Evolutionary conservation across 2,888 invertebrate genomes (phyloP).

Genomic region (Chalcosyrphus nemorum): DNA sequence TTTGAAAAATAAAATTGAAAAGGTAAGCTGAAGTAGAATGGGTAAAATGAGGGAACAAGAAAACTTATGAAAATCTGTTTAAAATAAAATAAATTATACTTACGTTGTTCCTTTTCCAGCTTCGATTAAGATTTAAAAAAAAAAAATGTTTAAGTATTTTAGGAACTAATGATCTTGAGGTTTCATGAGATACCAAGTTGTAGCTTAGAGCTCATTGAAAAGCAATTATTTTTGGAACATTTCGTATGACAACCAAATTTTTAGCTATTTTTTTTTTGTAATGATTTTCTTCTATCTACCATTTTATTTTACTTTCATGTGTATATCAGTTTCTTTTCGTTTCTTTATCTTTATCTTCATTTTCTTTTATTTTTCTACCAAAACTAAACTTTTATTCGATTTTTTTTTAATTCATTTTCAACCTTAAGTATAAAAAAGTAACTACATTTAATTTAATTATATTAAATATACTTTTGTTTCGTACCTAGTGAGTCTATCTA

Average conservation of each 20-base stretch:
- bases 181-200: background rate
- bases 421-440: conserved; percentile 71
- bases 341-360: conserved; percentile 1
- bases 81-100: background rate
- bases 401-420: conserved; percentile 46
- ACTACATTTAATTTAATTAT: conserved; percentile 69
- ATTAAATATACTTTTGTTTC: conserved; percentile 63
- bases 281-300: conserved; percentile 60
- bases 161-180: conserved; percentile 59
- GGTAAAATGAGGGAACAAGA: background rate
- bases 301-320: conserved; percentile 8
- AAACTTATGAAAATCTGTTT: background rate
- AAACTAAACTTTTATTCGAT: conserved; percentile 39
- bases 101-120: background rate
- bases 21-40: background rate
- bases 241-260: conserved; percentile 53
- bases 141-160: conserved; percentile 6
- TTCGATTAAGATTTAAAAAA: background rate
- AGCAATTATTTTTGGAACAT: conserved; percentile 20
- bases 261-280: conserved; percentile 16
- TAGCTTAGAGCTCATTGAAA: background rate
- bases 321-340: conserved; percentile 1
- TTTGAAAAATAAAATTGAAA: background rate
- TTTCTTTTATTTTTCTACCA: conserved; percentile 56
- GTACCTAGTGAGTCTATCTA: conserved; percentile 71